These are phyloP conservation scores for Margarornis squamiger DNA, from an alignment of 2,797 vertebrate genomes.

Conservation along the genomic window DNA sequence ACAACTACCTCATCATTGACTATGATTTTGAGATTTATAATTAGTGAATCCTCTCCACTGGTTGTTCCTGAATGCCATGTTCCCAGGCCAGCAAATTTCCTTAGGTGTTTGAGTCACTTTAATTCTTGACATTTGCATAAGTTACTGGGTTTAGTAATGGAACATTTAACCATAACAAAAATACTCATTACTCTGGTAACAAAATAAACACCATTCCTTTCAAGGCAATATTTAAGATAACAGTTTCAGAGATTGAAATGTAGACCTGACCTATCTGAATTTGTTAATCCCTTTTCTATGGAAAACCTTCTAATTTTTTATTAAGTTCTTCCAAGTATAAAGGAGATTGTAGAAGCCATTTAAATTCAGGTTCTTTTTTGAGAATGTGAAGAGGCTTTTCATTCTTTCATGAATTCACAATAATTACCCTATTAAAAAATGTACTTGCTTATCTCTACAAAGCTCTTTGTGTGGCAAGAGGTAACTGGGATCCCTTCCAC, in stretches of 20 bases:
- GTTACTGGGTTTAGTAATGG: not conserved
- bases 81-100: not conserved
- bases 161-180: not conserved
- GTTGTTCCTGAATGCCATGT: not conserved
- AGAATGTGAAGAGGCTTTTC: conserved; percentile 33
- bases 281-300: not conserved
- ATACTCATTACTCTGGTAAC: not conserved
- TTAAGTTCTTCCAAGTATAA: not conserved
- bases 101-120: not conserved
- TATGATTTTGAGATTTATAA: not conserved
- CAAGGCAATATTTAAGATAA: not conserved
- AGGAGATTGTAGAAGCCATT: not conserved
- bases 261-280: not conserved
- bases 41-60: not conserved
- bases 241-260: not conserved
- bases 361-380: not conserved
- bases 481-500: not conserved
- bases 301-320: not conserved
- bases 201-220: not conserved
- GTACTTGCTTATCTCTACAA: not conserved
- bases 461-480: not conserved
- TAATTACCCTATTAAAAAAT: conserved; percentile 9
- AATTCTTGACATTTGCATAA: not conserved
- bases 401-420: not conserved
- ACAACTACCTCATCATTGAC: not conserved